Evolutionary conservation across 2,888 invertebrate genomes (phyloP).

Genomic region (Catocala nupta): DNA sequence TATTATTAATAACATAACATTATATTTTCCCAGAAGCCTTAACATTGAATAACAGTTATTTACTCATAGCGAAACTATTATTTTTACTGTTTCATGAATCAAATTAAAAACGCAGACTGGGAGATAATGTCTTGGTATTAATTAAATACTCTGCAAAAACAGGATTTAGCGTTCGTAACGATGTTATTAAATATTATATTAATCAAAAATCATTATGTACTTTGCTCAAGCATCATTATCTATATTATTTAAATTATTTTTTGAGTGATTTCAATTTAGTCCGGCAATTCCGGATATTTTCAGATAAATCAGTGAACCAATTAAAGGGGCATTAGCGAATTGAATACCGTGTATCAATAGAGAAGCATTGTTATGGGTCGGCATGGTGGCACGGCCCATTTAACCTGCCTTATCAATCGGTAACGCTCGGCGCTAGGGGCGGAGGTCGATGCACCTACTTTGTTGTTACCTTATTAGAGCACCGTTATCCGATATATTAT

Average conservation of each 20-base stretch:
- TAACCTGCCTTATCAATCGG: constrained; percentile 79
- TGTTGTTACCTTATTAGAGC: constrained; percentile 53
- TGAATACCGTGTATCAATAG: constrained; percentile 80
- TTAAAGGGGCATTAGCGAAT: constrained; percentile 82
- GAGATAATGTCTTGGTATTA: constrained; percentile 7
- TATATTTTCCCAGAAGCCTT: no score
- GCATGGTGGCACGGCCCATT: constrained; percentile 76
- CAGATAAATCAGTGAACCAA: constrained; percentile 79
- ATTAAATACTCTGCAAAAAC: constrained; percentile 1
- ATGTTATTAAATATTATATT: constrained; percentile 3
- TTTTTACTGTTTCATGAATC: constrained; percentile 1
- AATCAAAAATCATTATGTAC: not conserved
- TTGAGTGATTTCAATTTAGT: constrained; percentile 44
- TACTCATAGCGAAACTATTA: no score
- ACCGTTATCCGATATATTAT: constrained; percentile 50
- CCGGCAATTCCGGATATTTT: constrained; percentile 58
- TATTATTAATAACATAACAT: no score
- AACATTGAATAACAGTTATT: no score
- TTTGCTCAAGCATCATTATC: not conserved
- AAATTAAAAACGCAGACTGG: constrained; percentile 4
- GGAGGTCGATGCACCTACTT: constrained; percentile 73
- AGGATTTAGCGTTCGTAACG: constrained; percentile 2
- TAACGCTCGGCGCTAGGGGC: constrained; percentile 65
- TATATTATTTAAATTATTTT: constrained; percentile 16
- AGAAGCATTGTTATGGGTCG: constrained; percentile 72